Evolutionary conservation across 1,140 invertebrate species (phyloP).

Genomic region (Chlorops oryzae): DNA sequence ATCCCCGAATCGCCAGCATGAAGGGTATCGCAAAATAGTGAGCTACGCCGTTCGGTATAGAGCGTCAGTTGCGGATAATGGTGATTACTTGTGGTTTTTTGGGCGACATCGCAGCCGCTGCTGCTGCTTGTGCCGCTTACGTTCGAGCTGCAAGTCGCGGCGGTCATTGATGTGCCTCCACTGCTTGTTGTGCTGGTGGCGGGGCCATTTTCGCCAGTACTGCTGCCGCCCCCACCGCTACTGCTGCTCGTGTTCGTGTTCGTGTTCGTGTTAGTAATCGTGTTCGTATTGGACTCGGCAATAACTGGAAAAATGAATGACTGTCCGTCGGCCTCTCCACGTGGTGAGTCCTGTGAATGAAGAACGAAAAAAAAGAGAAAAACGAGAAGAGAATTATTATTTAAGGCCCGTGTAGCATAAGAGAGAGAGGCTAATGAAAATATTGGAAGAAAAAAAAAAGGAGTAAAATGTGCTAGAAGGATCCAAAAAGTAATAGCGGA

Average conservation of each 20-base stretch:
- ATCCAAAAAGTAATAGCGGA: not conserved
- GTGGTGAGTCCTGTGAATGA: slow-evolving; percentile 56
- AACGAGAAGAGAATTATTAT: slow-evolving; percentile 4
- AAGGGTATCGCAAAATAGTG: slow-evolving; percentile 46
- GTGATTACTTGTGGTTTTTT: slow-evolving; percentile 30
- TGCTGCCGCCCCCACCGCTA: slow-evolving; percentile 29
- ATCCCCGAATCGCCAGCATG: slow-evolving; percentile 57
- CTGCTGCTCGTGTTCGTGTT: slow-evolving; percentile 29
- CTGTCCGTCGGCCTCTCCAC: slow-evolving; percentile 61
- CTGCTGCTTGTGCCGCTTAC: slow-evolving; percentile 28
- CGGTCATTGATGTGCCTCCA: slow-evolving; percentile 21
- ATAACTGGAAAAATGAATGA: slow-evolving; percentile 59
- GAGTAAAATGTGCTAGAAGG: slow-evolving; percentile 4
- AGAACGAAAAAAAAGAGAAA: slow-evolving; percentile 17
- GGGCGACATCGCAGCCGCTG: slow-evolving; percentile 27
- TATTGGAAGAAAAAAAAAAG: not conserved
- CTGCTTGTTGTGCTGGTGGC: slow-evolving; percentile 7
- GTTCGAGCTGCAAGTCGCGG: slow-evolving; percentile 30
- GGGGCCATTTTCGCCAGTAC: slow-evolving; percentile 22
- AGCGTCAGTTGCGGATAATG: no score
- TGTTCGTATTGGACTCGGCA: slow-evolving; percentile 43
- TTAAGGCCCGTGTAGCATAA: no score
- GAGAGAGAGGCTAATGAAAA: not conserved
- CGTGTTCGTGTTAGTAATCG: slow-evolving; percentile 16
- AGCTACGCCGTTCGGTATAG: slow-evolving; percentile 37